Evolutionary conservation across 2,113 vertebrate species (phyloP).

Genomic region (Prionailurus bengalensis): DNA sequence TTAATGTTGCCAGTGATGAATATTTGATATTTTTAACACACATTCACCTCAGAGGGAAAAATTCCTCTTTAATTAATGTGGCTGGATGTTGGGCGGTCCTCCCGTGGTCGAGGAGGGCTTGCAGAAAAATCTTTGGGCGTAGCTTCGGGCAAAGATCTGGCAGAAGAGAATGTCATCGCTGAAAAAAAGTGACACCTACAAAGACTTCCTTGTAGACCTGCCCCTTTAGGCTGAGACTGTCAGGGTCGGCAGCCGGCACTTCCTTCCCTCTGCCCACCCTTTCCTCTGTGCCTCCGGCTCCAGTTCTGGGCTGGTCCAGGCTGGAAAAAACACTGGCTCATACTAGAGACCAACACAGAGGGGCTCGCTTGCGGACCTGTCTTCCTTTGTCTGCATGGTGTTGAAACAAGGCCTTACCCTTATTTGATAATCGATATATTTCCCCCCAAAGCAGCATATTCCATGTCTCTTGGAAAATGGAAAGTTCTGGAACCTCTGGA

Average conservation of each 20-base stretch:
- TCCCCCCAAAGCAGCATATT: background rate
- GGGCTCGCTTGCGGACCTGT: background rate
- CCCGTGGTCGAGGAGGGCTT: accelerated
- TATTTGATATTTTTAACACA: constrained; percentile 70
- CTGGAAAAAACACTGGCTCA: background rate
- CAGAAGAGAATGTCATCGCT: background rate
- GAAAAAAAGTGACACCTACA: background rate
- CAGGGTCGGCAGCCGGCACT: accelerated
- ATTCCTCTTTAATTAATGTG: background rate
- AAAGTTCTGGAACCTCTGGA: background rate
- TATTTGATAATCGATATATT: background rate
- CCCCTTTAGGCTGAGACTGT: background rate
- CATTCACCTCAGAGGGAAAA: constrained; percentile 19
- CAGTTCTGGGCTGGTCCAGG: background rate
- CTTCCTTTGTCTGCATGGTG: background rate
- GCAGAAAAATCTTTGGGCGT: background rate
- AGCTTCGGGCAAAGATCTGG: background rate
- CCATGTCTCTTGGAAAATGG: background rate
- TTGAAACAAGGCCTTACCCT: background rate
- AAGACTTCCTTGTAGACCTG: background rate
- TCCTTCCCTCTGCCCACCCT: accelerated
- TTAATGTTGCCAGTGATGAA: constrained; percentile 65
- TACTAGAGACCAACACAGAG: accelerated
- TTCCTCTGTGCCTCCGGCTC: background rate
- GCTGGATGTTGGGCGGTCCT: background rate